These are phyloP conservation scores for Xanthorhoe spadicearia DNA, from an alignment of 2,888 invertebrate species.

Conservation along the genomic window DNA sequence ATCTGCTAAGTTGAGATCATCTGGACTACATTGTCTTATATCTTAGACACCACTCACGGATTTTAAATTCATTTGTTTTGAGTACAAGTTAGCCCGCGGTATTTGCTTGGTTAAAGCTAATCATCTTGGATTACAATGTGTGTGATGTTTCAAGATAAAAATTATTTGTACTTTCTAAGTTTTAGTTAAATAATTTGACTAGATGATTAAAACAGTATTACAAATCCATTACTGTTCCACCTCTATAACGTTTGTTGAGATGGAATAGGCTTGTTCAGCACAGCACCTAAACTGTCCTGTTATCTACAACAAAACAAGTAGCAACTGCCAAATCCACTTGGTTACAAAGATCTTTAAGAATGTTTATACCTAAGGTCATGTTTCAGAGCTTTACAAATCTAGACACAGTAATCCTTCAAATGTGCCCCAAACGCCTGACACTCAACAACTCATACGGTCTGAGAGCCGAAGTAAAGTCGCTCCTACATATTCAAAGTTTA, in stretches of 20 bases:
- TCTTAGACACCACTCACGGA: not conserved
- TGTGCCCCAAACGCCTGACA: slow-evolving; percentile 31
- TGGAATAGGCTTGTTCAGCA: no score
- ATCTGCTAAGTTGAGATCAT: slow-evolving; percentile 3
- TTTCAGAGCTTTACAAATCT: slow-evolving; percentile 11
- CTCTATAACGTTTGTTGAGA: no score
- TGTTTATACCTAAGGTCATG: slow-evolving; percentile 5
- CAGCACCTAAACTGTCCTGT: no score
- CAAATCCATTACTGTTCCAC: no score
- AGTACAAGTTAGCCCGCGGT: not conserved
- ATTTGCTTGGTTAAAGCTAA: no score
- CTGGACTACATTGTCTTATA: not conserved
- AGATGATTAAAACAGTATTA: no score
- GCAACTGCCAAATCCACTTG: not conserved
- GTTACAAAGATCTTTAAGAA: not conserved
- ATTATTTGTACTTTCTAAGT: no score
- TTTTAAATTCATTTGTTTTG: not conserved
- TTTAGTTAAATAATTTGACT: no score
- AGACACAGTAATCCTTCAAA: slow-evolving; percentile 34
- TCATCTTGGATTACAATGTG: no score
- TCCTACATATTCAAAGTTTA: slow-evolving; percentile 77
- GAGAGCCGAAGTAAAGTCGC: slow-evolving; percentile 51
- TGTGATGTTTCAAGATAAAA: no score
- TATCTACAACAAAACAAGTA: not conserved
- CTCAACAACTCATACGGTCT: slow-evolving; percentile 35